phyloP scores from a whole-genome alignment of 2,888 invertebrate species.

The Polyommatus iphigenia region DNA sequence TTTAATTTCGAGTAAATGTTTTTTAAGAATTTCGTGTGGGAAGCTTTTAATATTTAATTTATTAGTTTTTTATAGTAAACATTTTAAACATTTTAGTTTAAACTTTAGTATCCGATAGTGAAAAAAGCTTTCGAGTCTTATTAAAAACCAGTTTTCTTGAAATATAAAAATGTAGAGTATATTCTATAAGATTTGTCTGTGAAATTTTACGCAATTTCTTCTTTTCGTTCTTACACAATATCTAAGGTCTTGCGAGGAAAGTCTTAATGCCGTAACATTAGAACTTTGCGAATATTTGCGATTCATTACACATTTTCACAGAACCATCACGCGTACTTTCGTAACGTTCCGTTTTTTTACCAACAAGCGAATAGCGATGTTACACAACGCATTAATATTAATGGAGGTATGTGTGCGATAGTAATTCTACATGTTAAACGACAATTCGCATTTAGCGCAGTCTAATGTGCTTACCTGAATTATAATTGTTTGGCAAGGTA shows the following conservation, averaged over 20 bases:
- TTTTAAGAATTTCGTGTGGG: neutral
- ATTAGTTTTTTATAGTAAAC: neutral
- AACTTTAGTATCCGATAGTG: neutral
- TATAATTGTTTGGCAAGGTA: slow-evolving; percentile 5
- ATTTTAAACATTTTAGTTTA: neutral
- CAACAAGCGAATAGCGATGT: neutral
- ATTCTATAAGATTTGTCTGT: neutral
- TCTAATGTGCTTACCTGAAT: slow-evolving; percentile 5
- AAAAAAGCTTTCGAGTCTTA: neutral
- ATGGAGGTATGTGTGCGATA: slow-evolving; percentile 43
- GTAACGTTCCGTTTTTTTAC: neutral
- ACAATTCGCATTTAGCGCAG: slow-evolving; percentile 14
- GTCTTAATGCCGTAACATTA: neutral
- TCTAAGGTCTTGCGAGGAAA: too few species aligned
- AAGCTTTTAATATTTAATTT: slow-evolving; percentile 14
- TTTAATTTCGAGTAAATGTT: neutral
- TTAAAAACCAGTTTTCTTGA: neutral
- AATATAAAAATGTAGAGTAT: neutral
- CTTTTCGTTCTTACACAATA: too few species aligned
- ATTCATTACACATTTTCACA: slow-evolving; percentile 41
- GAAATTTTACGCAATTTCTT: neutral
- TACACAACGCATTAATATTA: slow-evolving; percentile 40
- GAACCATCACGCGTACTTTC: neutral
- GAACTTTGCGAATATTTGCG: slow-evolving; percentile 11
- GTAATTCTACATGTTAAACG: slow-evolving; percentile 7